Percentiles rank a stretch among this genome's conserved stretches.
Evolutionary conservation across 1,140 invertebrate species (phyloP).

Genomic region (Thereuonema tuberculata): DNA sequence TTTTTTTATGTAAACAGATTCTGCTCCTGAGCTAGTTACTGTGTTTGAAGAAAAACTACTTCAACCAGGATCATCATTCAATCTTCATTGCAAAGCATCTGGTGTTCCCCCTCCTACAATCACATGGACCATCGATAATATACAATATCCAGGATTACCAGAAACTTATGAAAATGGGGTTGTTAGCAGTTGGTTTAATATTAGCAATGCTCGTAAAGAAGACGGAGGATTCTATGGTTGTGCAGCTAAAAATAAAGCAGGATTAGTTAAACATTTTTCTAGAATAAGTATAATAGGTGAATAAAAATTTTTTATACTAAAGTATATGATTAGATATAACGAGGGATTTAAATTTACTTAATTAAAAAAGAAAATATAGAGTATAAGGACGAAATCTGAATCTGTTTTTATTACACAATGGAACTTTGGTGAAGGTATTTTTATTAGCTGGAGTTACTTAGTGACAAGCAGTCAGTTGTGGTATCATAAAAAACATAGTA

Average conservation of each 20-base stretch:
- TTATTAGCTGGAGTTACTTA: too few relatives aligned
- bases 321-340: too few relatives aligned
- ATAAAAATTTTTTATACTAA: too few relatives aligned
- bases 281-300: slow-evolving; percentile 81
- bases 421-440: too few relatives aligned
- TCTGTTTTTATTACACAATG: too few relatives aligned
- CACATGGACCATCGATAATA: slow-evolving; percentile 65
- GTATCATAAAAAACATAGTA: too few relatives aligned
- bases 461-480: too few relatives aligned
- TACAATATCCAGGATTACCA: slow-evolving; percentile 38
- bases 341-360: too few relatives aligned
- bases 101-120: slow-evolving; percentile 66
- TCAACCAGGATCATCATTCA: slow-evolving; percentile 65
- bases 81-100: slow-evolving; percentile 66
- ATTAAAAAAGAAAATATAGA: too few relatives aligned
- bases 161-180: slow-evolving; percentile 53
- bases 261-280: slow-evolving; percentile 67
- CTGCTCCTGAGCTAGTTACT: too few relatives aligned
- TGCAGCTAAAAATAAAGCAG: slow-evolving; percentile 79
- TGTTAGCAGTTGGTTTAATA: slow-evolving; percentile 85
- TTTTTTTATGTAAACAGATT: too few relatives aligned
- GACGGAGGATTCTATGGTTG: slow-evolving; percentile 89
- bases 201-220: slow-evolving; percentile 77
- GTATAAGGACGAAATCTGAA: too few relatives aligned
- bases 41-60: slow-evolving; percentile 43